phyloP scores from a whole-genome alignment of 2,113 vertebrate species.

The Corvus moneduloides region DNA sequence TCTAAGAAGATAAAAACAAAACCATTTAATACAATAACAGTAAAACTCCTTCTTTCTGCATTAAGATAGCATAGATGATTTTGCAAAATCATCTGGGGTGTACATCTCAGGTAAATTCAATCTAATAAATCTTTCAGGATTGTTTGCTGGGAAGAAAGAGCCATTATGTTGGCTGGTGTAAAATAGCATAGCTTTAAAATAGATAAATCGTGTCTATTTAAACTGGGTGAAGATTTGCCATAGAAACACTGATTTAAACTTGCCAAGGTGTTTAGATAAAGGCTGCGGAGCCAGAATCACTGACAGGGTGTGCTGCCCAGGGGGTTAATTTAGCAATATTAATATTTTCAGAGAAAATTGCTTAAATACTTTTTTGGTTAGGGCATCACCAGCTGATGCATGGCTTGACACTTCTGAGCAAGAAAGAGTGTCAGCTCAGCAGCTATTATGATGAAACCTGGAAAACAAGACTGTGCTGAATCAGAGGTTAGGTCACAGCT shows the following conservation, averaged over 20 bases:
- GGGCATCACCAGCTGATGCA: background rate
- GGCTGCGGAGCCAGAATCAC: background rate
- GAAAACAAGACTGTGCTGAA: background rate
- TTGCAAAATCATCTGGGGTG: background rate
- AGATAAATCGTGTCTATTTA: background rate
- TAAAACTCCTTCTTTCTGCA: background rate
- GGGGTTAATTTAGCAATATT: background rate
- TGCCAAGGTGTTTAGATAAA: background rate
- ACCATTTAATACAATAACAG: background rate
- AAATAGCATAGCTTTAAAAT: background rate
- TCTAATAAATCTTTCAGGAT: background rate
- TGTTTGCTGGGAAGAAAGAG: background rate
- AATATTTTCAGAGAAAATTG: background rate
- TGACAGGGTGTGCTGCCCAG: background rate
- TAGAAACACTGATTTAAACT: background rate
- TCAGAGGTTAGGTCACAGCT: background rate
- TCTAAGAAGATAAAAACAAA: slow-evolving; percentile 47
- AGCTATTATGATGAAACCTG: background rate
- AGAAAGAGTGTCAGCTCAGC: background rate
- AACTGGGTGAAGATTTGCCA: background rate
- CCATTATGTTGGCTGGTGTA: background rate
- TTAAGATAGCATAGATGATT: background rate
- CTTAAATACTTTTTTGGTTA: background rate
- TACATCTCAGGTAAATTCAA: background rate
- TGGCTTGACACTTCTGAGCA: background rate